Base-by-base conservation (phyloP, 37 sponge, comb jelly and placozoan genomes). In the Hexactinellida sp. region DNA sequence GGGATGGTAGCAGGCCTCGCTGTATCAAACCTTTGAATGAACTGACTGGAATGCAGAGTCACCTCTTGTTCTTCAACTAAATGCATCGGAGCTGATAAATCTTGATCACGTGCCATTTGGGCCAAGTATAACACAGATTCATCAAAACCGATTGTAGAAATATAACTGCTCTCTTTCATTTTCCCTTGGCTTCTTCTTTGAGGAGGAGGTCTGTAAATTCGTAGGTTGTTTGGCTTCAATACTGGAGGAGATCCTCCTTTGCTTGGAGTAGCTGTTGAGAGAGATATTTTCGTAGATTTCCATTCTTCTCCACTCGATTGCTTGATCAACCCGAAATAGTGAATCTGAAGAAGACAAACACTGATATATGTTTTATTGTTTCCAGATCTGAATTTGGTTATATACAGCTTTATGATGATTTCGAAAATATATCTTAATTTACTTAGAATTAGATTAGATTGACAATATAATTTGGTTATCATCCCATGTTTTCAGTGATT, bases 181-280 rank as follows among this genome's bases (percentile, higher is more conserved):
- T 63, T 32, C 34, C 76, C 76, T 21, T 23, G 76, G 25, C 3
- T 25, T 3, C 30, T 25, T 21, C 5, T 3, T 63, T 7, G 76
- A 28, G 76, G 28, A 21, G 76, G 76, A 25, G 21, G 76, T 21
- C 76, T 7, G 30, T 63, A 63, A 23, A 63, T 23, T 32, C 76
- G 21, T 10, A 63, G 34, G 30, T 63, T 63, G 34, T 63, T 63
- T 23, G 76, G 76, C 76, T 63, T 7, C 5, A 63, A 32, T 10
- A 63, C 5, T 10, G 76, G 76, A 63, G 76, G 76, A 25, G 21
- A 7, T 10, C 76, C 76, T 63, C 76, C 76, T 63, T 63, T 63
- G 76, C 76, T 63, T n/a, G 76, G 76, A 63, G 76, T 63, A n/a
- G 76, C 76, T 32, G 76, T 63, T 10, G 76, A 63, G 76, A 63